A percentile compares a stretch with the other conserved stretches of the same genome.
Evolutionary conservation across 2,113 vertebrate species (phyloP).

Genomic region (Mustela nigripes): DNA sequence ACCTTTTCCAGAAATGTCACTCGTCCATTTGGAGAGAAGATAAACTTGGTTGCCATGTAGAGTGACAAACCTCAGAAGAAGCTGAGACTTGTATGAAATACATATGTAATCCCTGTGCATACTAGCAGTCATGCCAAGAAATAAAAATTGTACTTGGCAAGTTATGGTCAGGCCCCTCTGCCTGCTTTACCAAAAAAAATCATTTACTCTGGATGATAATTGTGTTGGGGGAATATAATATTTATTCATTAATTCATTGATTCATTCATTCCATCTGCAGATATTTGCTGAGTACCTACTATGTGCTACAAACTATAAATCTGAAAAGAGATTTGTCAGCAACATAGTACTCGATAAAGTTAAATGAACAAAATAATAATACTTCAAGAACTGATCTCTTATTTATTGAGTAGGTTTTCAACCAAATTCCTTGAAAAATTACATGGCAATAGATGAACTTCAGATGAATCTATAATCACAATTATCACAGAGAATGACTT

Average conservation of each 20-base stretch:
- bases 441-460: neutral
- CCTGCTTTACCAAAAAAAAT: neutral
- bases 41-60: neutral
- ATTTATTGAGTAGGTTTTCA: neutral
- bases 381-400: neutral
- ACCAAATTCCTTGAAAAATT: neutral
- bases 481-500: neutral
- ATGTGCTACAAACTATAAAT: neutral
- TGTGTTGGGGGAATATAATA: neutral
- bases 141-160: neutral
- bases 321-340: neutral
- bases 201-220: neutral
- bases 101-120: neutral
- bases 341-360: neutral
- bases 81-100: neutral
- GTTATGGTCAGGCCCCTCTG: neutral
- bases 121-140: neutral
- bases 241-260: neutral
- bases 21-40: neutral
- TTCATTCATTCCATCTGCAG: neutral
- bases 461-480: neutral
- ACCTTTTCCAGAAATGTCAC: neutral
- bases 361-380: neutral
- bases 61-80: neutral
- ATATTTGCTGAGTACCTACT: slow-evolving; percentile 6